Conservation (phyloP, 2,797 vertebrate species). For the Hoplostethus atlanticus region DNA sequence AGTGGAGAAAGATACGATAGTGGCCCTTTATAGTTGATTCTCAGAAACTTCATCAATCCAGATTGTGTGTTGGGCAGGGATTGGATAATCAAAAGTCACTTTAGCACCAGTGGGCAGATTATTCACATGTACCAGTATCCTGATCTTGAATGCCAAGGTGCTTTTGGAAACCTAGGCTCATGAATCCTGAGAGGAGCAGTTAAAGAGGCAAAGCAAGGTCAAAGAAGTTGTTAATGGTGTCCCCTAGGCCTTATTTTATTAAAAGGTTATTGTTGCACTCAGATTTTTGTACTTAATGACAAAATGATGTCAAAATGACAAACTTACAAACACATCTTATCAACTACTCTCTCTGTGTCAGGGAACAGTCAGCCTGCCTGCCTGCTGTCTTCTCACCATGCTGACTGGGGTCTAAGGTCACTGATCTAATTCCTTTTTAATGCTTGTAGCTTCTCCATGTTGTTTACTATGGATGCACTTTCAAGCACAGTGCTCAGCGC, state of each 20-base stretch:
- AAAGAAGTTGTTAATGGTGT: conserved; percentile 32
- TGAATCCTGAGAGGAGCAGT: not conserved
- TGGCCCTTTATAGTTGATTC: conserved; percentile 23
- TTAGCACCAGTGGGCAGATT: conserved; percentile 4
- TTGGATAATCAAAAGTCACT: conserved; percentile 1
- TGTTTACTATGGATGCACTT: conserved; percentile 41
- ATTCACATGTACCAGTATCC: conserved; percentile 1
- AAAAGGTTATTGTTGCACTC: conserved; percentile 37
- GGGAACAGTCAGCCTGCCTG: conserved; percentile 4
- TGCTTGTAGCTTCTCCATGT: conserved; percentile 45
- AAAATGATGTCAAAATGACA: conserved; percentile 53
- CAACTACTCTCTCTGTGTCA: not conserved
- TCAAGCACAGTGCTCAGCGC: conserved; percentile 33
- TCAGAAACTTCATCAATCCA: conserved; percentile 19
- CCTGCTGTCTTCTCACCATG: conserved; percentile 18
- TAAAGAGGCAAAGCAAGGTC: not conserved
- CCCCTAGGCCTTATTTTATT: conserved; percentile 34
- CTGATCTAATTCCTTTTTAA: conserved; percentile 14
- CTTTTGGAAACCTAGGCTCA: not conserved
- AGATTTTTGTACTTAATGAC: conserved; percentile 48
- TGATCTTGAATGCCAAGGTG: not conserved
- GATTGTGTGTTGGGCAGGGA: conserved; percentile 1
- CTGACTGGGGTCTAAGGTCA: conserved; percentile 5
- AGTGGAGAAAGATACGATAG: conserved; percentile 18
- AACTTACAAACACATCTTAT: conserved; percentile 25